These are phyloP conservation scores for Ophioderma brevispina DNA, from an alignment of 35 echinoderm and acorn worm species.

Conservation along the genomic window DNA sequence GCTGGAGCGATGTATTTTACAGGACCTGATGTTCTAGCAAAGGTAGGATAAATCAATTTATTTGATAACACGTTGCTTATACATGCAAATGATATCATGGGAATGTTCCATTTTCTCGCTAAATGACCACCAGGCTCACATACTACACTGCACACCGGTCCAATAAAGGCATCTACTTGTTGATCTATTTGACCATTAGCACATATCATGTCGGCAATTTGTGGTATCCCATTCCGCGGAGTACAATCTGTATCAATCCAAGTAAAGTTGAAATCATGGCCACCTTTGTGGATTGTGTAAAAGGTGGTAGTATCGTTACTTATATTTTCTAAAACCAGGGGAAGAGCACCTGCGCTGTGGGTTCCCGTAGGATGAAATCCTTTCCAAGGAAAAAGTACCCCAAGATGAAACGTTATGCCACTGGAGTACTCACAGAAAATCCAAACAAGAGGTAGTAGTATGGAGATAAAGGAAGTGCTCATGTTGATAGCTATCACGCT, in stretches of 20 bases:
- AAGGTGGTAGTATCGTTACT: background rate
- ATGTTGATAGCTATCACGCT: too few relatives aligned
- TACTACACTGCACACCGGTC: constrained; percentile 65
- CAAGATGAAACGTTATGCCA: background rate
- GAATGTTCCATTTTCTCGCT: constrained; percentile 61
- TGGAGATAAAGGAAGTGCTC: too few relatives aligned
- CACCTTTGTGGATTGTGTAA: background rate
- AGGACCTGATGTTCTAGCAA: constrained; percentile 10
- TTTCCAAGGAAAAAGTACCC: constrained; percentile 53
- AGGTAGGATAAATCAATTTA: constrained; percentile 66
- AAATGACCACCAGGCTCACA: constrained; percentile 74
- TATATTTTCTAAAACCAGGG: constrained; percentile 50
- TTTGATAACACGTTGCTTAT: constrained; percentile 46
- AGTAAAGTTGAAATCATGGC: constrained; percentile 33
- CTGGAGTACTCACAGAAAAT: too few relatives aligned
- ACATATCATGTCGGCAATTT: constrained; percentile 23
- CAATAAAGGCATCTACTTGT: constrained; percentile 65
- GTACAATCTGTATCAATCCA: constrained; percentile 81
- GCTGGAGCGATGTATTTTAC: background rate
- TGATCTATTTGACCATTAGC: constrained; percentile 8
- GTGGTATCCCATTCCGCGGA: constrained; percentile 30
- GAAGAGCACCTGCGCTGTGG: constrained; percentile 28
- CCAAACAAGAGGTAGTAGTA: too few relatives aligned
- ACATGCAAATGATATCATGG: constrained; percentile 77
- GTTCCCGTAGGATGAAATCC: constrained; percentile 45